Evolutionary conservation across 1,140 invertebrate genomes (phyloP), one percentile per base, ranked within the genome.

Genomic region (Argopecten irradians): DNA sequence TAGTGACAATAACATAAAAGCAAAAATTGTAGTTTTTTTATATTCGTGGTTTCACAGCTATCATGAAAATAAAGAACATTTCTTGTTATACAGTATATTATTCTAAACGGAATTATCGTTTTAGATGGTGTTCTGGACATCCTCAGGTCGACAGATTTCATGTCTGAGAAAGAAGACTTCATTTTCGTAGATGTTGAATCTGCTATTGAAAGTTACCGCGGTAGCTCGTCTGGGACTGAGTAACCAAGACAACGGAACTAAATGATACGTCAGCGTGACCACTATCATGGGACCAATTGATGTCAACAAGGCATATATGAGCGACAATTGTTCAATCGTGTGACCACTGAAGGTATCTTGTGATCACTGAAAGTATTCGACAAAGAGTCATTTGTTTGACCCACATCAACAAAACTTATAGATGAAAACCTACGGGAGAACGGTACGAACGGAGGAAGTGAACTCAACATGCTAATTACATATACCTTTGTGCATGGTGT

Each of bases 101-200:
- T n/a, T n/a, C n/a, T n/a, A n/a, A 39, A 8, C 13, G 5, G 13
- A 39, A 39, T 46, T 46, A 16, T 46, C 22, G 19, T 46, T 16
- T 84, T 83, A 89, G 88, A 86, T 46, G 84, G 43, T 22, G 88
- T 89, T 0, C 22, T 89, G 11, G 83, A 82, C 8, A 83, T 87
- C 8, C 22, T 89, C 11, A 39, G 43, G 14, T 32, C 41, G n/a
- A 39, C 88, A 13, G 88, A 87, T 39, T 89, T 89, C n/a, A 83
- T 87, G 34, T 82, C 86, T 35, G 86, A 89, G 39, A 83, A 86
- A 36, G 55, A 82, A 71, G 83, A 89, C 34, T 55, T 33, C 33
- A 87, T 89, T 83, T 89, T 82, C 55, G 32, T 89, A 0, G 86
- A 87, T 87, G 41, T 87, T 33, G 19, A 84, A 34, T 39, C 14